These are phyloP conservation scores for Holcopasites calliopsidis DNA, from an alignment of 1,140 invertebrate genomes.

Conservation along the genomic window DNA sequence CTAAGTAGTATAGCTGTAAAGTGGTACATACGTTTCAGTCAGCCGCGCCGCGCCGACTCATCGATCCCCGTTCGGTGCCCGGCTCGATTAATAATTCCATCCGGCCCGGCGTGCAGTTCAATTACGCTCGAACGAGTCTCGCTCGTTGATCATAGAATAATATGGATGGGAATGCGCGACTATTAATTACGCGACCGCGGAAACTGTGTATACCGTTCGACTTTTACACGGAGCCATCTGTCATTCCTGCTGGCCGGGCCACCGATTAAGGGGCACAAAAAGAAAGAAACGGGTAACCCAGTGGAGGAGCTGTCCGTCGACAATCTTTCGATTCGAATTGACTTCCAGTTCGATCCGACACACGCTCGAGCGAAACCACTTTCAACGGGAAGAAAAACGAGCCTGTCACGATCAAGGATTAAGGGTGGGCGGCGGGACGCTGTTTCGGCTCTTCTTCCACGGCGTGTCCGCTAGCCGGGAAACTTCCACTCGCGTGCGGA, in stretches of 20 bases:
- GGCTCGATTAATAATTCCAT: conserved; percentile 48
- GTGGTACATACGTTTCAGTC: conserved; percentile 40
- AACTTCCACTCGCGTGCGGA: not conserved
- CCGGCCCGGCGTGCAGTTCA: conserved; percentile 14
- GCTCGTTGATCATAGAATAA: conserved; percentile 47
- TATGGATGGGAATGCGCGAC: conserved; percentile 42
- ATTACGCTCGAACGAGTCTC: conserved; percentile 36
- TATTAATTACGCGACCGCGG: conserved; percentile 42
- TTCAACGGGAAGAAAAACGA: conserved; percentile 3
- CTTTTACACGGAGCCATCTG: conserved; percentile 22
- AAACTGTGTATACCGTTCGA: conserved; percentile 27
- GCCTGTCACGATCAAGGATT: not conserved
- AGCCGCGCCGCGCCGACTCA: too few species aligned
- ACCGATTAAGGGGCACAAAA: not conserved
- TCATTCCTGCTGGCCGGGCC: not conserved
- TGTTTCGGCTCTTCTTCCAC: not conserved
- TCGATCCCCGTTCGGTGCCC: conserved; percentile 29
- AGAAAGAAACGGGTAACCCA: not conserved
- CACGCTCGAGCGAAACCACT: too few species aligned
- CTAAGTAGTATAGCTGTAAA: conserved; percentile 33
- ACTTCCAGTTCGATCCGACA: not conserved
- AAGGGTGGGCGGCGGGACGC: not conserved
- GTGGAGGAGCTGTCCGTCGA: not conserved
- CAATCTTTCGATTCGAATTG: conserved; percentile 1
- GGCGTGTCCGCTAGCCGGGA: not conserved